Conservation (phyloP, 1,140 invertebrate genomes). For the Calliopsis andreniformis region DNA sequence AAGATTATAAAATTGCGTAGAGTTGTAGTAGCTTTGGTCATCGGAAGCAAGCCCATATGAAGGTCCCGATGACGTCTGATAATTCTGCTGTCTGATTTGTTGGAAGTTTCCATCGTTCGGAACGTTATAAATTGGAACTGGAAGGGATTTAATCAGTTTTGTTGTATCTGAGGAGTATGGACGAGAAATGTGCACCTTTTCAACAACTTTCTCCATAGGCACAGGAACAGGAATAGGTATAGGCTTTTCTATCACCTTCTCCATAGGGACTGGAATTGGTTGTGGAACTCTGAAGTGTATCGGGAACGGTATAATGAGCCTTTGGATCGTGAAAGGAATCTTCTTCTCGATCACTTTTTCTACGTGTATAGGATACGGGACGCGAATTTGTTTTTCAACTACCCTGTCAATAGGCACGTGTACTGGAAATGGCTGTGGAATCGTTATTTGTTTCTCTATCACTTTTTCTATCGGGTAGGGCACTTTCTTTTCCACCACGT, state of each 20-base stretch:
- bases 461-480: constrained; percentile 67
- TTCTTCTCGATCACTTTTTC: constrained; percentile 81
- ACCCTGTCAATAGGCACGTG: constrained; percentile 64
- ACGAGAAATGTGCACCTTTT: constrained; percentile 72
- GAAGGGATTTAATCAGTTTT: constrained; percentile 59
- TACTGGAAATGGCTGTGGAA: constrained; percentile 67
- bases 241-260: constrained; percentile 82
- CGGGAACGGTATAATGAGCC: constrained; percentile 75
- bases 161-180: constrained; percentile 72
- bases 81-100: constrained; percentile 66
- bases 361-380: constrained; percentile 80
- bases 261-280: constrained; percentile 73
- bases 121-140: constrained; percentile 38
- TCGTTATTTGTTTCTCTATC: constrained; percentile 65
- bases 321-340: constrained; percentile 68
- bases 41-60: neutral
- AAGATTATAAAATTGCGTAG: constrained; percentile 7
- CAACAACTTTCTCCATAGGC: constrained; percentile 75
- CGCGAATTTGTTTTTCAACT: constrained; percentile 81
- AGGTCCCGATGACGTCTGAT: neutral
- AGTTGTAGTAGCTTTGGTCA: constrained; percentile 7
- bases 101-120: constrained; percentile 70
- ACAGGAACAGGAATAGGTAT: constrained; percentile 4
- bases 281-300: constrained; percentile 73
- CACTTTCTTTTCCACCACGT: constrained; percentile 78